Evolutionary conservation across 1,140 invertebrate species (phyloP).

Genomic region (Aphelenchoides fujianensis): DNA sequence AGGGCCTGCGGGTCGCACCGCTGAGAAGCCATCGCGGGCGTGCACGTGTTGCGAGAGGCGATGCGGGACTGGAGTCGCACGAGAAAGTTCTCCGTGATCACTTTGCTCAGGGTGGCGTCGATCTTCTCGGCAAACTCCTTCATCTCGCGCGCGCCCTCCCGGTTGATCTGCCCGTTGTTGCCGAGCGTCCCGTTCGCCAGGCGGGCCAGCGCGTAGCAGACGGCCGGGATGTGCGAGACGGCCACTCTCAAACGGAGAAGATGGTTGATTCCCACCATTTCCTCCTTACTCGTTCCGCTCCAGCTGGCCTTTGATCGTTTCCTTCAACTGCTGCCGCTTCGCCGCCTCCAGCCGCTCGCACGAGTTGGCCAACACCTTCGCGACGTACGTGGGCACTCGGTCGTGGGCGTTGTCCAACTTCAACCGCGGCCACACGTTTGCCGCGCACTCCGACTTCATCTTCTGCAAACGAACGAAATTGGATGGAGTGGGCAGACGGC

Average conservation of each 20-base stretch:
- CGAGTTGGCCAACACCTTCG: conserved; percentile 36
- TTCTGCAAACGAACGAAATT: conserved; percentile 6
- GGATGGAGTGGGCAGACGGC: not conserved
- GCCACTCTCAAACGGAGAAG: conserved; percentile 13
- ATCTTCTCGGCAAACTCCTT: conserved; percentile 8
- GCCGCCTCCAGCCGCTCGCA: not conserved
- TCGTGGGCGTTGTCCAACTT: conserved; percentile 12
- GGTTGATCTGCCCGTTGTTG: not conserved
- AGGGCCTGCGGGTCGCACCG: not conserved
- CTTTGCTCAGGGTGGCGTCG: conserved; percentile 3
- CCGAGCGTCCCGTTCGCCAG: not conserved
- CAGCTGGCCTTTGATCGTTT: conserved; percentile 19
- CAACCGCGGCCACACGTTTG: conserved; percentile 20
- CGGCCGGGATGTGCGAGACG: conserved; percentile 7
- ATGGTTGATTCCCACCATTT: too few relatives aligned
- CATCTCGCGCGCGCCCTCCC: not conserved
- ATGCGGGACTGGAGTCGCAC: not conserved
- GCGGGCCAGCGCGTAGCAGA: conserved; percentile 21
- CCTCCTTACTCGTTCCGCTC: too few relatives aligned
- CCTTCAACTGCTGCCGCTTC: conserved; percentile 9
- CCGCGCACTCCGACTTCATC: conserved; percentile 16
- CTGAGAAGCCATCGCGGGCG: not conserved
- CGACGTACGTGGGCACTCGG: conserved; percentile 30
- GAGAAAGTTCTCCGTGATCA: conserved; percentile 11
- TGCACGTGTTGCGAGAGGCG: not conserved